phyloP scores from a whole-genome alignment of 2,888 invertebrate genomes.

The Yponomeuta evonymella region DNA sequence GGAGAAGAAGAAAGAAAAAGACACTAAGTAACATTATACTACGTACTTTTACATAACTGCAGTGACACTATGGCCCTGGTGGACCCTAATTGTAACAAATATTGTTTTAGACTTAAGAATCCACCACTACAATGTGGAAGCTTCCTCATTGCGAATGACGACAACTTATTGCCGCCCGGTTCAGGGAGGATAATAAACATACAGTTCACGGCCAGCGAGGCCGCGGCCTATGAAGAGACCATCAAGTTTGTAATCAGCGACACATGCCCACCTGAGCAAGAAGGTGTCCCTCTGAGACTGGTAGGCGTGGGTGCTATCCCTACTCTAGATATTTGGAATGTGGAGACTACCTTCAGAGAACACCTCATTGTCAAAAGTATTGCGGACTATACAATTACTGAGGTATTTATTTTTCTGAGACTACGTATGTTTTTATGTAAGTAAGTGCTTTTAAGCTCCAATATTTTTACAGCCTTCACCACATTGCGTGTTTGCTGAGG shows the following conservation, averaged over 20 bases:
- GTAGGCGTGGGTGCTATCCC: conserved; percentile 76
- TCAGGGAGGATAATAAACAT: conserved; percentile 59
- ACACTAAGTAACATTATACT: background rate
- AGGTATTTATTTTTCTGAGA: conserved; percentile 36
- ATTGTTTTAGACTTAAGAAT: conserved; percentile 47
- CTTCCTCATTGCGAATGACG: conserved; percentile 60
- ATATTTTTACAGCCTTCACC: conserved; percentile 51
- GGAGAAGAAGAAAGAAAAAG: conserved; percentile 44
- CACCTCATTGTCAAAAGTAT: conserved; percentile 73
- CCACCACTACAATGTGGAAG: conserved; percentile 63
- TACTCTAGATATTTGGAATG: conserved; percentile 72
- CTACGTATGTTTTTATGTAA: background rate
- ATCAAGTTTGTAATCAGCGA: conserved; percentile 64
- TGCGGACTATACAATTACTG: conserved; percentile 66
- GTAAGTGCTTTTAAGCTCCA: background rate
- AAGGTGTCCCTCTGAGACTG: conserved; percentile 65
- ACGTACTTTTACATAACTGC: too few relatives aligned
- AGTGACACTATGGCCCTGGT: too few relatives aligned
- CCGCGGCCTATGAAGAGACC: conserved; percentile 56
- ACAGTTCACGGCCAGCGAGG: conserved; percentile 52
- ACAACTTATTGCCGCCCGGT: conserved; percentile 62
- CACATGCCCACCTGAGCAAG: conserved; percentile 65
- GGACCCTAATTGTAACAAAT: background rate
- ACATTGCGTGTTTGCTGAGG: conserved; percentile 65
- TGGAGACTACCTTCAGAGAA: conserved; percentile 76